Evolutionary conservation across 2,888 invertebrate species (phyloP), one percentile per base, ranked within the genome.

Genomic region (Phaedon cochleariae): DNA sequence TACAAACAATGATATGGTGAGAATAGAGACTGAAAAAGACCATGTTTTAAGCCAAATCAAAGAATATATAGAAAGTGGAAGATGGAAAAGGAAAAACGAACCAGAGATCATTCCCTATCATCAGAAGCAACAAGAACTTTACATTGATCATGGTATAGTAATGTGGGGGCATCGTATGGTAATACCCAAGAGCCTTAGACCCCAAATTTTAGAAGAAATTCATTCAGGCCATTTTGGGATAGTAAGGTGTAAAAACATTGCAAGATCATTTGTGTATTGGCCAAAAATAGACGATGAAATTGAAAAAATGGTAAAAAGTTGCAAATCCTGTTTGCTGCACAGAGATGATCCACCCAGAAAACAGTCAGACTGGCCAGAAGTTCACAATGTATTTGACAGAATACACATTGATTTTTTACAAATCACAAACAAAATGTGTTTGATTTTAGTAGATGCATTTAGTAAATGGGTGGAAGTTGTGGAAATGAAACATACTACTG

Each of bases 321-420:
- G 65, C 51, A 9, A 46, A 5, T 34, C 61, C 3, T 65, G 49
- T 12, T 31, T 61, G 41, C 37, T 17, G 21, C 20, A 49, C 51
- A 46, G 52, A 49, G 54, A 61, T 18, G 41, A 51, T 26, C 61
- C 61, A 29, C 41, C 57, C 1, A 55, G 51, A 51, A n/a, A 18
- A 10, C n/a, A 29, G 5, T 18, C 26, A 49, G 17, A 46, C 9
- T 61, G 55, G 65, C 49, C 60, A 9, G 29, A 51, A 17, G 29
- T 22, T 26, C 22, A 46, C 9, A 37, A 55, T 45, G 31, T 48
- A 7, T 53, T 59, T 22, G 54, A 54, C 15, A 22, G 59, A 20
- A 48, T 64, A 18, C 59, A 62, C 41, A 48, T 63, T 9, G 66
- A 63, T 46, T 62, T 65, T 41, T n/a, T 51, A 10, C 59, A 55